Evolutionary conservation across 2,797 vertebrate genomes (phyloP).

Genomic region (Carduelis carduelis): DNA sequence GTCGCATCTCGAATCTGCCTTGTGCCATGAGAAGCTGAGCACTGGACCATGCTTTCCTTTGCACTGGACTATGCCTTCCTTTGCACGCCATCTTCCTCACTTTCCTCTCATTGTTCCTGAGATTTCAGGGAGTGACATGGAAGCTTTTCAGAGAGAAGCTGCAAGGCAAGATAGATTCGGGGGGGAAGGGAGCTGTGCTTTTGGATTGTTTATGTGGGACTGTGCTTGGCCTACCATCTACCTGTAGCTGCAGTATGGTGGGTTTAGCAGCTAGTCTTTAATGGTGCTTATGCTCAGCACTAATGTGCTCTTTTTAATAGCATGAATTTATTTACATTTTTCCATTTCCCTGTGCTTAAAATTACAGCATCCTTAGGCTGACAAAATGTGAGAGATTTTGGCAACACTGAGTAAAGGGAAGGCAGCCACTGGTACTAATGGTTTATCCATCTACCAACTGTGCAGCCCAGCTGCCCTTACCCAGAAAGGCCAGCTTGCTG

Average conservation of each 20-base stretch:
- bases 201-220: background rate
- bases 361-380: background rate
- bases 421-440: background rate
- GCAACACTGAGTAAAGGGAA: background rate
- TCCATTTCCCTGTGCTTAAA: background rate
- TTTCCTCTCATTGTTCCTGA: background rate
- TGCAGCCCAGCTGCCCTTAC: constrained; percentile 4
- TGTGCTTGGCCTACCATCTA: background rate
- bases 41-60: background rate
- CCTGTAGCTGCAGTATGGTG: background rate
- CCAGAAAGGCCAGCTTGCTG: background rate
- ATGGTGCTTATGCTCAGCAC: background rate
- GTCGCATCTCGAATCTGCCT: background rate
- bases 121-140: background rate
- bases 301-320: background rate
- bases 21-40: background rate
- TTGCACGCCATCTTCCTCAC: background rate
- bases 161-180: background rate
- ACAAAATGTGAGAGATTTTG: background rate
- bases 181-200: background rate
- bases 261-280: background rate
- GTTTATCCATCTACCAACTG: background rate
- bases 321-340: background rate
- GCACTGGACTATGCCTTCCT: background rate
- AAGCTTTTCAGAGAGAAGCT: constrained; percentile 8